Base-by-base conservation (phyloP, 2,113 vertebrate species). In the Grus americana region DNA sequence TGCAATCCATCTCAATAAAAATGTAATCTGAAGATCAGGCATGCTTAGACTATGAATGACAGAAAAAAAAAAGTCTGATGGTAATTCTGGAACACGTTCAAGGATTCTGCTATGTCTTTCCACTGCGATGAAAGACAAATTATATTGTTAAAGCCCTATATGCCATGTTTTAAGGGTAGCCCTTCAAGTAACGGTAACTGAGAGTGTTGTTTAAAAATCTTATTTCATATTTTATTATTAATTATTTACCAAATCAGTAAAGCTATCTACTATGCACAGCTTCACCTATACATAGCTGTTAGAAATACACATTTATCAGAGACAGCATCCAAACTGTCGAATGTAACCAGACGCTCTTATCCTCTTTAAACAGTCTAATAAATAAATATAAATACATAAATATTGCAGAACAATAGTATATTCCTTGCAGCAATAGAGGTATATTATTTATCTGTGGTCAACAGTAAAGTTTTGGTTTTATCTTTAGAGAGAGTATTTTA, bases 321-420 rank as follows among this genome's bases (percentile, higher is more conserved):
- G 91, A 73, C 73, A 93, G 81, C 55, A 68, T 38, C 49, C 36
- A 73, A 96, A 38, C 52, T 52, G 57, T 79, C 88, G 88, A 88
- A 84, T 52, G 40, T 59, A 80, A 90, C 57, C 73, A 83, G 63
- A 89, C 29, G 49, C 27, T 54, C 46, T 68, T 72, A 57, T 6
- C 40, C 40, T 78, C 68, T 91, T 93, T 79, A 80, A 93, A 89
- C 32, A 83, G 36, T 71, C 57, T 76, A 81, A 95, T 72, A 90
- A 97, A 96, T 96, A 95, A 90, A 82, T 89, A 93, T 27, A 84
- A 93, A 95, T 85, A 94, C 22, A 92, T 93, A 96, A 96, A 95
- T 86, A 92, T 15, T 63, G 74, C 49, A 85, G 55, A 94, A 83
- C 9, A 82, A 47, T 10, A 42, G 19, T 57, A 27, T 54, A 63